These are phyloP conservation scores for Salmo trutta DNA, from an alignment of 2,797 vertebrate species.

Conservation along the genomic window DNA sequence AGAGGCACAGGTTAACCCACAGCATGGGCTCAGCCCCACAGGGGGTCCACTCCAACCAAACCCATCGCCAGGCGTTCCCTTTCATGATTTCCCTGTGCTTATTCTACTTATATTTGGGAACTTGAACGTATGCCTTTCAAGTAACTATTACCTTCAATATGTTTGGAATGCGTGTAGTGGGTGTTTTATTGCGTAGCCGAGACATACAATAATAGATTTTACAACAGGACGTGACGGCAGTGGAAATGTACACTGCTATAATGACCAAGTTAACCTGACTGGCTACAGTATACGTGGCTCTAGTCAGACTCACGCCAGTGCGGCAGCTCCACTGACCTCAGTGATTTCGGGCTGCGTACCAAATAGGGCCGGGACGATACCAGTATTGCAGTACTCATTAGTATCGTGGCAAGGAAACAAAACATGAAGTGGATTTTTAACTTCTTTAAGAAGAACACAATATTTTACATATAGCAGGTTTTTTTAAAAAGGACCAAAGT, in stretches of 20 bases:
- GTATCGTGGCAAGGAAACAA: too few species aligned
- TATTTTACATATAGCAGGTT: too few species aligned
- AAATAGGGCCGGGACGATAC: constrained; percentile 11
- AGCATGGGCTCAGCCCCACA: constrained; percentile 55
- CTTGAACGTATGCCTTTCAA: constrained; percentile 29
- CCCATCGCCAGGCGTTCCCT: constrained; percentile 57
- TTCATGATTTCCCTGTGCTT: constrained; percentile 19
- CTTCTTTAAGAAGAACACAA: background rate
- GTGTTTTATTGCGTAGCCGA: constrained; percentile 44
- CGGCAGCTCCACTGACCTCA: constrained; percentile 10
- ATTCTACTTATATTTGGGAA: constrained; percentile 23
- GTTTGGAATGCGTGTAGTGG: constrained; percentile 32
- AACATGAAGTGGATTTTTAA: background rate
- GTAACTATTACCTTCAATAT: constrained; percentile 34
- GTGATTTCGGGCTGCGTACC: constrained; percentile 16
- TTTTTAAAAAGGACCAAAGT: too few species aligned
- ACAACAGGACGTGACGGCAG: constrained; percentile 41
- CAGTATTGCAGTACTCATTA: background rate
- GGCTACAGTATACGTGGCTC: background rate
- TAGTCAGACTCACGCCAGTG: background rate
- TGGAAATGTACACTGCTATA: constrained; percentile 27
- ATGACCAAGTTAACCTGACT: background rate
- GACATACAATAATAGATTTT: constrained; percentile 32
- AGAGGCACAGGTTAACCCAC: constrained; percentile 65
- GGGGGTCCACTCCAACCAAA: constrained; percentile 54